phyloP scores from a whole-genome alignment of 2,113 vertebrate species.

The Phrynocephalus versicolor region DNA sequence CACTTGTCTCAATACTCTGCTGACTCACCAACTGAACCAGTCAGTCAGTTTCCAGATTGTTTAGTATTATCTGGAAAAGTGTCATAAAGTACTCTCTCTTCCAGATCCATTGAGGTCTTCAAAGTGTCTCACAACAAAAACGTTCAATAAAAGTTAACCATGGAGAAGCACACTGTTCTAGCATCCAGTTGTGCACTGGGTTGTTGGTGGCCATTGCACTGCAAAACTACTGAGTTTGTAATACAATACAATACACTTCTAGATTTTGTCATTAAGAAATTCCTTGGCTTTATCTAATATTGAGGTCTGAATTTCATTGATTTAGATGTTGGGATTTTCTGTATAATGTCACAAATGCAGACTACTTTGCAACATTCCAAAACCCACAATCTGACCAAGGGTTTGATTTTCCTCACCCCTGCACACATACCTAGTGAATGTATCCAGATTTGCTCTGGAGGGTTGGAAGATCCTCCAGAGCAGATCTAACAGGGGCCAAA shows the following conservation, averaged over 20 bases:
- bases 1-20: slow-evolving; percentile 39
- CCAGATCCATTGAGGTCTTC: slow-evolving; percentile 2
- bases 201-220: rapidly evolving
- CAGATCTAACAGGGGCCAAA: no score
- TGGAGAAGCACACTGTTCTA: background rate
- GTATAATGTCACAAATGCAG: background rate
- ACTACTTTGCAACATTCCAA: background rate
- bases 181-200: background rate
- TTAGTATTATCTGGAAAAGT: slow-evolving; percentile 50
- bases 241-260: background rate
- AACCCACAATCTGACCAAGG: background rate
- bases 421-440: no score
- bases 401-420: no score
- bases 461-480: no score
- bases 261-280: background rate
- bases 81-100: slow-evolving; percentile 23
- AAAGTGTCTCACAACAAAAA: slow-evolving; percentile 15
- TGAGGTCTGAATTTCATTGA: background rate
- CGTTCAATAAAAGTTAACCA: background rate
- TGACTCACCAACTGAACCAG: slow-evolving; percentile 58
- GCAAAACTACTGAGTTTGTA: background rate
- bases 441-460: no score
- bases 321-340: background rate
- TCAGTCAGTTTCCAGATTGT: slow-evolving; percentile 35
- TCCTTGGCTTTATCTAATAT: background rate